Base-by-base conservation (phyloP, 1,140 invertebrate genomes). In the Xylocopa sonorina region DNA sequence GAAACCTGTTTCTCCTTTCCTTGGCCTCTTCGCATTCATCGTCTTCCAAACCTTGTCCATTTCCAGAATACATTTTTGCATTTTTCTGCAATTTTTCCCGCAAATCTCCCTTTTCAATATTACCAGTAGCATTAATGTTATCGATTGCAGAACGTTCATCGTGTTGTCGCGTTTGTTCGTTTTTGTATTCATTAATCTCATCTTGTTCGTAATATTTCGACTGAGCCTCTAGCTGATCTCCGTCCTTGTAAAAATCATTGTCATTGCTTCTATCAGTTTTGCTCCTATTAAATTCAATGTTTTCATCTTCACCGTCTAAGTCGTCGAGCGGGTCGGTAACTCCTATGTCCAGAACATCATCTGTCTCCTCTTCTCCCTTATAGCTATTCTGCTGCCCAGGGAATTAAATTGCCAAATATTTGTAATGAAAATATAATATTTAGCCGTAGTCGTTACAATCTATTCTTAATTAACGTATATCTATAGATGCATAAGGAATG, bases 341-440 rank as follows among this genome's bases (percentile, higher is more conserved):
- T 87, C 91, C 91, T 87, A 92, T 89, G 80, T 92, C 92, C 91
- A 92, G 87, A 75, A 92, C 90, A 87, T 92, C 92, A 81, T 93
- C 92, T 85, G 91, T 92, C 85, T 92, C 92, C 89, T 93, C 92
- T 90, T 92, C 92, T 90, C 89, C 92, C 89, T 93, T 93, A 93
- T 90, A 91, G 91, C 88, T 92, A 92, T 89, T 92, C 89, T 91
- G 90, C 92, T 93, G 91, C 92, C 92, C 90, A 86, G 84, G 88
- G 90, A 91, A 93, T 92, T 91, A 93, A 93, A 93, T 92, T 90
- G 87, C 89, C 90, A 91, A 87, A 92, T 88, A 86, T 87, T 87
- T 87, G 84, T 86, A 87, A 86, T 85, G 80, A 34, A 86, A 82
- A 78, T 81, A 82, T 57, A 46, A 79, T 57, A 82, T 68, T 80